Base-by-base conservation (phyloP, 92 coral and sea anemone species). In the Paramuricea clavata region DNA sequence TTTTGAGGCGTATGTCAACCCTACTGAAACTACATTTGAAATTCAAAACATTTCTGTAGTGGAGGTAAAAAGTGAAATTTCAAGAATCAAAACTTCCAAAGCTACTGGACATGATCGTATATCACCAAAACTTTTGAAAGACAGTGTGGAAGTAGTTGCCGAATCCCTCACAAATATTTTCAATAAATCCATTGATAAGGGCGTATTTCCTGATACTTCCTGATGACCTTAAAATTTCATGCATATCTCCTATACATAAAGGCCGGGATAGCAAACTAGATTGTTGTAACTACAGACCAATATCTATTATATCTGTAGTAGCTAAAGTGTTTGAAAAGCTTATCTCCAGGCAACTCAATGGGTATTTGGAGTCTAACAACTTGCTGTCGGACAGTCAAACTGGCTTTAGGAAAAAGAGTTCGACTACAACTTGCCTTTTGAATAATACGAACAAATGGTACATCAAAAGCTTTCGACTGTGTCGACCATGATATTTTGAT, bases 211-310 rank as follows among this genome's bases (percentile, higher is more conserved):
- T n/a, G n/a, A n/a, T n/a, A n/a, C n/a, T 68, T 68, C 74, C 41
- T 16, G 74, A 68, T 68, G 33, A 32, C 41, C 25, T 68, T 68
- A 68, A 68, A 68, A 19, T 23, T 47, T 1, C 52, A 12, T 47
- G 17, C 52, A 47, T 47, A 47, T 47, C 52, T 47, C 52, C 74
- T 30, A 13, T 68, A 68, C 41, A 68, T 30, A 87, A 87, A 50
- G 39, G n/a, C n/a, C n/a, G 27, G 15, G 83, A 68, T 6, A 7
- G 5, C 11, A 60, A 68, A 2, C 33, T 39, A 12, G 59, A 77
- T 36, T 31, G 49, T 28, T 21, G 61, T 60, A 87, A 81, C 65
- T 87, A 69, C 81, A 85, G 91, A 23, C 87, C 87, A 30, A 81
- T 64, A 64, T 64, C 71, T 17, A 33, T 64, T 64, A 12, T 64